phyloP scores from a whole-genome alignment of 2,888 invertebrate genomes.

The Himalopsyche tibetana region DNA sequence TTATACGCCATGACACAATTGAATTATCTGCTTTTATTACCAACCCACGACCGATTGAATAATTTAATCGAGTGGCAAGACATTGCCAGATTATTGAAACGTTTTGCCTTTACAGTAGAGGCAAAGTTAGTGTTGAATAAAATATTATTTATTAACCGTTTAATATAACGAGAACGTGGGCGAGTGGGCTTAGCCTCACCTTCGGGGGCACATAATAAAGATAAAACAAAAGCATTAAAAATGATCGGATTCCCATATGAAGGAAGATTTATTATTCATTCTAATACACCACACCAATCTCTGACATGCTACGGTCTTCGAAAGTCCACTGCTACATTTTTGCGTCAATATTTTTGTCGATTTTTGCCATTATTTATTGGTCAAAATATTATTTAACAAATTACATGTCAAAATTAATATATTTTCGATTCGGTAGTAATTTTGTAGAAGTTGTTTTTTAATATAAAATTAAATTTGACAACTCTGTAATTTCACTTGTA shows the following conservation, averaged over 20 bases:
- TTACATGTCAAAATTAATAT: no score
- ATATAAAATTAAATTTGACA: no score
- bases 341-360: no score
- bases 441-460: no score
- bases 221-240: slow-evolving; percentile 65
- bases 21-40: slow-evolving; percentile 27
- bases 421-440: no score
- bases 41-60: slow-evolving; percentile 12
- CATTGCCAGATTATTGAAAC: slow-evolving; percentile 30
- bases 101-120: slow-evolving; percentile 9
- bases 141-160: slow-evolving; percentile 64
- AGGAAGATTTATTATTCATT: slow-evolving; percentile 62
- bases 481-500: no score
- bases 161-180: slow-evolving; percentile 64
- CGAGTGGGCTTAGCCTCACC: slow-evolving; percentile 57
- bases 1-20: slow-evolving; percentile 17
- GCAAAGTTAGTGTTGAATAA: slow-evolving; percentile 30
- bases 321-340: not conserved
- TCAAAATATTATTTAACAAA: no score
- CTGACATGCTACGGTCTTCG: not conserved
- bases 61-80: slow-evolving; percentile 31
- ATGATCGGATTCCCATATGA: slow-evolving; percentile 64
- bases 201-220: slow-evolving; percentile 65
- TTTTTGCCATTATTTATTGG: no score
- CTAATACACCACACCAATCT: slow-evolving; percentile 53